Conservation (phyloP, 2,797 vertebrate genomes). For the Dromococcyx pavoninus region DNA sequence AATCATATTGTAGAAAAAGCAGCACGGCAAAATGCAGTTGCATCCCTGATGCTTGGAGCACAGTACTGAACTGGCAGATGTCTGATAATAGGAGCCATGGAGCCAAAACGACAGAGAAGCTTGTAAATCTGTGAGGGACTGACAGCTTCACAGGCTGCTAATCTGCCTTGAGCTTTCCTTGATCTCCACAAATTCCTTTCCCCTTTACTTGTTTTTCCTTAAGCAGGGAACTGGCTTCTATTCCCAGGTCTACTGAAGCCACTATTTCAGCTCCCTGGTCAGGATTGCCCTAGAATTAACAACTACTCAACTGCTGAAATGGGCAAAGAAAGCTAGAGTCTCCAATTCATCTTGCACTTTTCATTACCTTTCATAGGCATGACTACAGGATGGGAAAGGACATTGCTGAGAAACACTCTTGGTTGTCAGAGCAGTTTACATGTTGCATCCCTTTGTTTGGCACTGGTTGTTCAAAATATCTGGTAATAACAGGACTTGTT, state of each 20-base stretch:
- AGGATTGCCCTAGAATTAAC: background rate
- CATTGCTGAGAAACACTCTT: background rate
- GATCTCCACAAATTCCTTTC: background rate
- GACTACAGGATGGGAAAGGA: background rate
- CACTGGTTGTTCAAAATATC: background rate
- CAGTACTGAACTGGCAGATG: background rate
- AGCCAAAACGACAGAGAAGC: background rate
- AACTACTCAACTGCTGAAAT: background rate
- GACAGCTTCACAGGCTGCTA: background rate
- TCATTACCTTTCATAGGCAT: background rate
- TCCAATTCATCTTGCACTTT: background rate
- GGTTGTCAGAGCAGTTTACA: background rate
- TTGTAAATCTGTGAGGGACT: background rate
- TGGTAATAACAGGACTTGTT: background rate
- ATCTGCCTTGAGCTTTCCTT: background rate
- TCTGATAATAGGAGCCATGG: background rate
- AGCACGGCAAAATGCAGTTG: background rate
- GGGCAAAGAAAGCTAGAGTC: background rate
- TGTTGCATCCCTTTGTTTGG: background rate
- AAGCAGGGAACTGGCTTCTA: background rate
- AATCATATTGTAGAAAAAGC: background rate
- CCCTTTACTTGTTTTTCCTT: background rate
- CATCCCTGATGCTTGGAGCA: background rate
- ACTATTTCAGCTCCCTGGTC: background rate
- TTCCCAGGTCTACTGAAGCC: background rate